A percentile compares a stretch with the other conserved stretches of the same genome.
Evolutionary conservation across 2,797 vertebrate genomes (phyloP).

Genomic region (Tauraco hartlaubi): DNA sequence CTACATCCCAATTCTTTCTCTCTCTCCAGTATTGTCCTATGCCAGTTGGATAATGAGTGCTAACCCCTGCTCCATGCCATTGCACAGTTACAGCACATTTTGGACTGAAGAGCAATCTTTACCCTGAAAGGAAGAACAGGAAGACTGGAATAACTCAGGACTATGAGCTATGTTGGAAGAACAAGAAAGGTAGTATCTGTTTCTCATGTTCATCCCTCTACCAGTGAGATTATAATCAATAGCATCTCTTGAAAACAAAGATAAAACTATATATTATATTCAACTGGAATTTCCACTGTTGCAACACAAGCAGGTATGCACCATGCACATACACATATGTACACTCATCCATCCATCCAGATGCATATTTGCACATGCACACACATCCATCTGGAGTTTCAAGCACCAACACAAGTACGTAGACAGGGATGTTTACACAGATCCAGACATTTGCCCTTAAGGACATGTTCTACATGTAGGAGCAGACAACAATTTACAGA

Average conservation of each 20-base stretch:
- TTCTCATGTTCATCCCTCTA: not conserved
- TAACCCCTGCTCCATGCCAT: not conserved
- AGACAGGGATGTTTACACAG: not conserved
- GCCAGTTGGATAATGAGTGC: not conserved
- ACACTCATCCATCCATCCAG: not conserved
- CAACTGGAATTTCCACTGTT: not conserved
- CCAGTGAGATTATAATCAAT: not conserved
- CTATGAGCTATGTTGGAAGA: not conserved
- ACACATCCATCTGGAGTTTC: not conserved
- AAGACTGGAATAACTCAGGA: not conserved
- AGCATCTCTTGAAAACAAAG: not conserved
- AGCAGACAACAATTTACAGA: not conserved
- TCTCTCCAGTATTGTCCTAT: not conserved
- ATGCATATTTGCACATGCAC: not conserved
- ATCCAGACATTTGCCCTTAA: not conserved
- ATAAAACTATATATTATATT: not conserved
- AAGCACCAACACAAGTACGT: not conserved
- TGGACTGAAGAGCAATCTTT: not conserved
- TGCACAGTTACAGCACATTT: not conserved
- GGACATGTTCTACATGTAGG: not conserved
- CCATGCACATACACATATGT: not conserved
- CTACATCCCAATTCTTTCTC: not conserved
- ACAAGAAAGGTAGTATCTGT: not conserved
- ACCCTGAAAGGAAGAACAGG: not conserved
- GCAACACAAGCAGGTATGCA: no score